phyloP scores from a whole-genome alignment of 2,888 invertebrate genomes.

The Empis stercorea region DNA sequence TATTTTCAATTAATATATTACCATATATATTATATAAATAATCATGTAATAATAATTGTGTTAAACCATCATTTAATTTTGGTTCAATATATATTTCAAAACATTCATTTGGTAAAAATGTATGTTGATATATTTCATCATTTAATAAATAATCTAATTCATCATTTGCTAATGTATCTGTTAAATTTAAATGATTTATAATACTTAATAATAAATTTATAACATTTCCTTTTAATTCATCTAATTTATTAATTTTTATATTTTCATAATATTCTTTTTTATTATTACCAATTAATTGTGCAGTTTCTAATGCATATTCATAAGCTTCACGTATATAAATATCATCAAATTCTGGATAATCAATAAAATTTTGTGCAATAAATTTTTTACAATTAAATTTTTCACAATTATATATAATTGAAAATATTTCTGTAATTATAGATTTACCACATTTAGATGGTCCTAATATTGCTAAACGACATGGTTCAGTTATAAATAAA shows the following conservation, averaged over 20 bases:
- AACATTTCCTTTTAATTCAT: not conserved
- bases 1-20: too few relatives aligned
- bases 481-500: conserved; percentile 42
- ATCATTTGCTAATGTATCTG: not conserved
- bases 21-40: not conserved
- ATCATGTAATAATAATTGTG: not conserved
- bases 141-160: not conserved
- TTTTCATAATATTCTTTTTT: not conserved
- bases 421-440: conserved; percentile 35
- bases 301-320: not conserved
- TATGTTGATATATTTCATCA: not conserved
- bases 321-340: not conserved
- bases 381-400: not conserved
- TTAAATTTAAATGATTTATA: too few relatives aligned
- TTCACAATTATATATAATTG: not conserved
- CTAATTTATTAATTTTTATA: not conserved
- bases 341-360: not conserved
- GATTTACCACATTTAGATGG: conserved; percentile 48
- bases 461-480: conserved; percentile 47
- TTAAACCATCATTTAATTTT: not conserved
- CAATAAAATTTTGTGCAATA: not conserved
- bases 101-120: not conserved
- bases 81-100: not conserved
- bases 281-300: too few relatives aligned
- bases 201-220: not conserved